Conservation (phyloP, 35 echinoderm and acorn worm genomes). For the Apostichopus japonicus region DNA sequence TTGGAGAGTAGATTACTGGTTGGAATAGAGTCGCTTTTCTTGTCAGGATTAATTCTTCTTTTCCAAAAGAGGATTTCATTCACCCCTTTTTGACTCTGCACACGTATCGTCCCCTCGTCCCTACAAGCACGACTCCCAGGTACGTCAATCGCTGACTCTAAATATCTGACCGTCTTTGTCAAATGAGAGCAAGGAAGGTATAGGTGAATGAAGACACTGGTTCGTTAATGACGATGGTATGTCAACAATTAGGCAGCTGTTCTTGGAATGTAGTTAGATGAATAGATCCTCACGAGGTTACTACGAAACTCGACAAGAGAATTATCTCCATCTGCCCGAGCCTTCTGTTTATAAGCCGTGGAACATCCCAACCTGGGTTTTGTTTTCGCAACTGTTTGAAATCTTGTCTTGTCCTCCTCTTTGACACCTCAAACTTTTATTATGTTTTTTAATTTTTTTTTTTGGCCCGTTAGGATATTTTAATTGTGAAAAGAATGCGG, state of each 20-base stretch:
- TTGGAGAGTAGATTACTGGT: not conserved
- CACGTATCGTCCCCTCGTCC: not conserved
- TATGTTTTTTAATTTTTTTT: not conserved
- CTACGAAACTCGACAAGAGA: not conserved
- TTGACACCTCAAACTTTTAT: slow-evolving; percentile 1
- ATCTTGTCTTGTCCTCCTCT: not conserved
- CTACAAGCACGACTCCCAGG: too few species aligned
- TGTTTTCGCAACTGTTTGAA: slow-evolving; percentile 29
- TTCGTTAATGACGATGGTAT: slow-evolving; percentile 33
- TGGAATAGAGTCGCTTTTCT: not conserved
- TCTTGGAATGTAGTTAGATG: slow-evolving; percentile 1
- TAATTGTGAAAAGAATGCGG: slow-evolving; percentile 22
- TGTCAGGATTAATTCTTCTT: not conserved
- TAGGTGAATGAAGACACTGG: slow-evolving; percentile 3
- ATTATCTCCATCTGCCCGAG: too few species aligned
- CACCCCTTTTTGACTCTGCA: not conserved
- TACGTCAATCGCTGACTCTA: too few species aligned
- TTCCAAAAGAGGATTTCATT: not conserved
- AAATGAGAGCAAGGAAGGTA: not conserved
- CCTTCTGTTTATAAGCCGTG: not conserved
- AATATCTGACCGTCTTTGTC: not conserved
- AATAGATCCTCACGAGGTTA: not conserved
- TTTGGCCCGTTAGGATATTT: not conserved
- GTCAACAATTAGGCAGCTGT: slow-evolving; percentile 44
- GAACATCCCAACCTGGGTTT: not conserved